Evolutionary conservation across 2,797 vertebrate species (phyloP), one percentile per base, ranked within the genome.

Genomic region (Tapera naevia): DNA sequence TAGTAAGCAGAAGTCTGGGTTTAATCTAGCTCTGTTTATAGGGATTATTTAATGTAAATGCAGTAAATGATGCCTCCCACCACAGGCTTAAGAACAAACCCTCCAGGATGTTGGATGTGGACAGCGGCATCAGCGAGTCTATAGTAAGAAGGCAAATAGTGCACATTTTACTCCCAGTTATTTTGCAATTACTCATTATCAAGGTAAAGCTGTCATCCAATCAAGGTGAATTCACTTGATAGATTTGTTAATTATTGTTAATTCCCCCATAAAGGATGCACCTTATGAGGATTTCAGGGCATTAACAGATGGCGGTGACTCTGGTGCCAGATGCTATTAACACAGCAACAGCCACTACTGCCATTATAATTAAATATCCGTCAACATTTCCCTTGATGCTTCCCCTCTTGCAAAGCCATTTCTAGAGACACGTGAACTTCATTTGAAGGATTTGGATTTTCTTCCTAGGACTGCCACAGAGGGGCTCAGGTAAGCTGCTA

Each of bases 341-440:
- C 83, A 94, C 60, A 82, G 91, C 75, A 85, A 62, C 84, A 83
- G 82, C 72, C 90, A 86, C 90, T 70, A 28, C 80, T 66, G 91
- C 94, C 82, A 69, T 70, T 61, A 53, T 91, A 89, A 97, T 96
- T 85, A 96, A 93, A 86, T 89, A 87, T 71, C 82, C 89, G 78
- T 93, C 84, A 81, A 41, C 76, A n/a, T 88, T 88, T 71, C 91
- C 80, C 91, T 73, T 48, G 91, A 89, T 72, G 81, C 64, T 51
- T 88, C 80, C 80, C 76, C 76, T 88, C 73, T 69, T 75, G 81
- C 13, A 5, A 79, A 88, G 65, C 48, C 70, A 46, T 33, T 93
- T 80, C 85, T n/a, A 35, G 54, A 88, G 51, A 67, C 32, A 67
- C 2, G 30, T 35, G 60, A 91, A 81, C 66, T 75, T 76, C 32